phyloP scores from a whole-genome alignment of 2,797 vertebrate species.

The Helostoma temminkii region DNA sequence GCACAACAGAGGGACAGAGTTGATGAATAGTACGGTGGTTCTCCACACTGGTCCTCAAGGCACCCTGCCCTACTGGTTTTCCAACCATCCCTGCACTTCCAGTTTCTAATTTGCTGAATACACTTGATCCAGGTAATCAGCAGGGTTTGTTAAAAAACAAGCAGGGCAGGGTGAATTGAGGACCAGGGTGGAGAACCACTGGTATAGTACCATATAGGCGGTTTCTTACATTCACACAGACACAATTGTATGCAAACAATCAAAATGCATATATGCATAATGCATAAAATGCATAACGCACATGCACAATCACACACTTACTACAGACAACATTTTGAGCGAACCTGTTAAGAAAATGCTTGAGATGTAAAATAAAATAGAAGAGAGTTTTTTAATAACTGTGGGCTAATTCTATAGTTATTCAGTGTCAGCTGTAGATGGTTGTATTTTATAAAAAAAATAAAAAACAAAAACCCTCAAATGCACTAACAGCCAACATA shows the following conservation, averaged over 20 bases:
- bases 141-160: no score
- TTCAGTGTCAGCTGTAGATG: slow-evolving; percentile 6
- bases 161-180: no score
- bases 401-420: neutral
- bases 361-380: slow-evolving; percentile 2
- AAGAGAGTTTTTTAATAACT: neutral
- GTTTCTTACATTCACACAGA: slow-evolving; percentile 7
- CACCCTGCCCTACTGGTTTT: no score
- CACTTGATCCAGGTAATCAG: no score
- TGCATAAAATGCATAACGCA: no score
- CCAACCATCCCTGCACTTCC: no score
- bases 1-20: slow-evolving; percentile 25
- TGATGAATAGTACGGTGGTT: slow-evolving; percentile 1
- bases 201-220: no score
- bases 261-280: neutral
- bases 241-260: slow-evolving; percentile 17
- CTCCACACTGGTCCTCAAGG: no score
- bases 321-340: neutral
- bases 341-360: slow-evolving; percentile 15
- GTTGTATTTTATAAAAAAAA: slow-evolving; percentile 3
- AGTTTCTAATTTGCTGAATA: no score
- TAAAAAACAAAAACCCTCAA: neutral
- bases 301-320: neutral
- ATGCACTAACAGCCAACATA: slow-evolving; percentile 10
- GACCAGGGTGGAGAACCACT: no score